Conservation (phyloP, 1,140 invertebrate species). For the Leptopilina clavipes region DNA sequence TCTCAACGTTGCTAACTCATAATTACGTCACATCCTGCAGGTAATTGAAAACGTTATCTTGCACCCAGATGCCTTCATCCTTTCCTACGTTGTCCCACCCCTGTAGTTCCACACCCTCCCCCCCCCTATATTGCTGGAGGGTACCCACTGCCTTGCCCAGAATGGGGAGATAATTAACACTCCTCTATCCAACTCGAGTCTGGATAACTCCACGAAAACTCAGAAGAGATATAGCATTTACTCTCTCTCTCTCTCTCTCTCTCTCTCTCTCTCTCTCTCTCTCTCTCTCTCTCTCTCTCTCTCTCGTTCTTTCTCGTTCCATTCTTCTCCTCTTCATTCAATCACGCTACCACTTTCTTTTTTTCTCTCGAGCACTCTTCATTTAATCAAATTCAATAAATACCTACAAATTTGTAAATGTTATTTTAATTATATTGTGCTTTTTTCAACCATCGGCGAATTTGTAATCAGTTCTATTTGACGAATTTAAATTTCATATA, state of each 20-base stretch:
- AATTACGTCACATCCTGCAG: conserved; percentile 75
- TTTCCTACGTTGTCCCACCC: conserved; percentile 52
- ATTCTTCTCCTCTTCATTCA: conserved; percentile 39
- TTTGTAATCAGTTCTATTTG: too few relatives aligned
- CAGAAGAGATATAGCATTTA: conserved; percentile 64
- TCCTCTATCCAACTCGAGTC: conserved; percentile 49
- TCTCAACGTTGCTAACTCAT: conserved; percentile 70
- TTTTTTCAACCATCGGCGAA: too few relatives aligned
- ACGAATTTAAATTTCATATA: too few relatives aligned
- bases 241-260: conserved; percentile 35
- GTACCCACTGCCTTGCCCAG: conserved; percentile 47
- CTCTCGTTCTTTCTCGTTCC: conserved; percentile 34
- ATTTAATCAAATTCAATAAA: too few relatives aligned
- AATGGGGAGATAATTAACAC: conserved; percentile 71
- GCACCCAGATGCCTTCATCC: conserved; percentile 65
- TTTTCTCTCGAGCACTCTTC: not conserved
- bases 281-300: conserved; percentile 36
- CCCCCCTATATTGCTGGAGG: conserved; percentile 52
- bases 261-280: conserved; percentile 39
- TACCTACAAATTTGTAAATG: too few relatives aligned
- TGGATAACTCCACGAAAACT: conserved; percentile 69
- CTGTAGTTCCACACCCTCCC: not conserved
- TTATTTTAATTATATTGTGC: too few relatives aligned
- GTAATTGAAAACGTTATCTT: conserved; percentile 76
- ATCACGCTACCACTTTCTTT: conserved; percentile 35